phyloP scores from a whole-genome alignment of 2,888 invertebrate species.

The Aricia artaxerxes region DNA sequence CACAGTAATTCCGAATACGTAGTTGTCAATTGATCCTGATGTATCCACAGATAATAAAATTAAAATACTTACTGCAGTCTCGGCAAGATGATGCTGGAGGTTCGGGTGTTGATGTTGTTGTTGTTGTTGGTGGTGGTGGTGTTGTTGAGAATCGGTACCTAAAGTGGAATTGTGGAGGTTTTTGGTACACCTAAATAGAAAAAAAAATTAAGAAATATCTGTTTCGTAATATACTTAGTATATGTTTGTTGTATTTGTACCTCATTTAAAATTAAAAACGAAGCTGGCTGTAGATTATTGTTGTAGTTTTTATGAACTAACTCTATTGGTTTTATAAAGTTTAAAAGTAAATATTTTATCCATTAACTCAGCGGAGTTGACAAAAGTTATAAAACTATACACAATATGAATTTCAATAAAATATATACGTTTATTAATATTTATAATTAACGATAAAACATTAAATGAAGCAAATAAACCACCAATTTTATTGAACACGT shows the following conservation, averaged over 20 bases:
- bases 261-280: too few relatives aligned
- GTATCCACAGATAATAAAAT: too few relatives aligned
- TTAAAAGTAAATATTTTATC: background rate
- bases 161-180: background rate
- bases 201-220: background rate
- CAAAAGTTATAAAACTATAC: background rate
- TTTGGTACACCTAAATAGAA: background rate
- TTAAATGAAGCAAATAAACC: background rate
- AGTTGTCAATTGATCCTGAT: too few relatives aligned
- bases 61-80: conserved; percentile 59
- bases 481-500: background rate
- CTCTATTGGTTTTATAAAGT: background rate
- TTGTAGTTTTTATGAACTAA: background rate
- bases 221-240: too few relatives aligned
- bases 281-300: background rate
- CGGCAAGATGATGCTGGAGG: conserved; percentile 47
- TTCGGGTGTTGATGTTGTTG: background rate
- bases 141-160: background rate
- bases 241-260: too few relatives aligned
- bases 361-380: background rate
- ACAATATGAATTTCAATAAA: background rate
- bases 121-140: background rate
- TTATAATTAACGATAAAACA: background rate
- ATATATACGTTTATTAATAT: background rate
- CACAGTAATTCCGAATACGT: too few relatives aligned